A percentile compares a stretch with the other conserved stretches of the same genome.
Evolutionary conservation across 23 tunicate species (phyloP).

Genomic region (Trididemnum miniatum): DNA sequence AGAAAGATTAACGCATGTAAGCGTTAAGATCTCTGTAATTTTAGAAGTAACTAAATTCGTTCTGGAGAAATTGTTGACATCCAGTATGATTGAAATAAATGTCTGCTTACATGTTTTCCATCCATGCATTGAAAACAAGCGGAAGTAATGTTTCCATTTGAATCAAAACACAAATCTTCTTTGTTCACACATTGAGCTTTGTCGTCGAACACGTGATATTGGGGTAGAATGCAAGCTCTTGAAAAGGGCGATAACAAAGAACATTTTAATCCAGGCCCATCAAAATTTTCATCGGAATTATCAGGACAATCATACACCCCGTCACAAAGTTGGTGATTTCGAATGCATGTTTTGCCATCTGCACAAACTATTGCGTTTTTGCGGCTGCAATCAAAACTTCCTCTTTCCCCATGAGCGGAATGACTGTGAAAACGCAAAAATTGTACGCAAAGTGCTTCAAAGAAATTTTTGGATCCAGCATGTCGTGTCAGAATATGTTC

Average conservation of each 20-base stretch:
- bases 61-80: too few relatives aligned
- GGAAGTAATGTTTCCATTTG: conserved; percentile 12
- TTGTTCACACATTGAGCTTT: conserved; percentile 37
- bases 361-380: conserved; percentile 45
- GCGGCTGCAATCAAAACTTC: too few relatives aligned
- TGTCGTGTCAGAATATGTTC: too few relatives aligned
- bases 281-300: conserved; percentile 44
- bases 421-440: too few relatives aligned
- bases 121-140: conserved; percentile 72
- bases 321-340: conserved; percentile 39
- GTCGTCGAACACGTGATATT: conserved; percentile 31
- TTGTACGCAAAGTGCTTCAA: too few relatives aligned
- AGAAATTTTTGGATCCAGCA: too few relatives aligned
- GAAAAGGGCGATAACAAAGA: conserved; percentile 15
- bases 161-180: conserved; percentile 58
- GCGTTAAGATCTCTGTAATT: too few relatives aligned
- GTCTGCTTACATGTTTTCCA: conserved; percentile 52
- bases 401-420: too few relatives aligned
- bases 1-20: too few relatives aligned
- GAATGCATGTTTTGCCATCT: conserved; percentile 24
- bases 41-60: too few relatives aligned
- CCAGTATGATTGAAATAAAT: too few relatives aligned
- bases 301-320: conserved; percentile 69
- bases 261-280: conserved; percentile 79
- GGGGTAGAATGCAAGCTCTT: conserved; percentile 53